Evolutionary conservation across 2,113 vertebrate species (phyloP).

Genomic region (Chrysemys picta): DNA sequence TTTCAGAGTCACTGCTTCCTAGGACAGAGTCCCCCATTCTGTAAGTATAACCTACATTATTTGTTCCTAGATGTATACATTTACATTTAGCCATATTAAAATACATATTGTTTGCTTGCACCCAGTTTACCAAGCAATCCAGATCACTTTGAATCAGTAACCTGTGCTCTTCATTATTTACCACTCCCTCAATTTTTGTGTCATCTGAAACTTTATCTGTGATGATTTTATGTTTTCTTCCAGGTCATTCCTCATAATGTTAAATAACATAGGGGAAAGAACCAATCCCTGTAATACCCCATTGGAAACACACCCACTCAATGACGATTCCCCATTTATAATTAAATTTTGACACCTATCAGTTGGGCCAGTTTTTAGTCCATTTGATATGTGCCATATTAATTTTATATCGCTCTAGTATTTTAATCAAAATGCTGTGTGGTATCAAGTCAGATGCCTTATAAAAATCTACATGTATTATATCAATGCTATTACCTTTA

Average conservation of each 20-base stretch:
- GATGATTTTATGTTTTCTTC: not conserved
- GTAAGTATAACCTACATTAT: not conserved
- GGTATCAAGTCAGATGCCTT: not conserved
- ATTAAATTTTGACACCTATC: not conserved
- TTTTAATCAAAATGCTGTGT: not conserved
- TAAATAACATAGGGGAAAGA: not conserved
- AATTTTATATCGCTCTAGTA: not conserved
- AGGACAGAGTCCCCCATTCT: not conserved
- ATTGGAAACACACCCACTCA: not conserved
- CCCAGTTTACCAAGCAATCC: not conserved
- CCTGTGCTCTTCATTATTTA: not conserved
- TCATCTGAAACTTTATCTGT: not conserved
- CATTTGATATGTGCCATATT: not conserved
- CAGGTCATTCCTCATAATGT: not conserved
- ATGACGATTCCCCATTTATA: not conserved
- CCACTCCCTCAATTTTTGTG: not conserved
- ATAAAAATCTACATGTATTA: not conserved
- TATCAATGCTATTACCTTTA: not conserved
- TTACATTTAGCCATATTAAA: not conserved
- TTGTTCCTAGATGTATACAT: not conserved
- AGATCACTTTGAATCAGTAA: not conserved
- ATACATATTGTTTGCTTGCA: not conserved
- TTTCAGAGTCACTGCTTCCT: not conserved
- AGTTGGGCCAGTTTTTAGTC: not conserved
- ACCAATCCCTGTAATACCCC: too few relatives aligned